A percentile compares a stretch with the other conserved stretches of the same genome.
These are phyloP conservation scores for Apodemia mormo DNA, from an alignment of 2,888 invertebrate species.

Conservation along the genomic window DNA sequence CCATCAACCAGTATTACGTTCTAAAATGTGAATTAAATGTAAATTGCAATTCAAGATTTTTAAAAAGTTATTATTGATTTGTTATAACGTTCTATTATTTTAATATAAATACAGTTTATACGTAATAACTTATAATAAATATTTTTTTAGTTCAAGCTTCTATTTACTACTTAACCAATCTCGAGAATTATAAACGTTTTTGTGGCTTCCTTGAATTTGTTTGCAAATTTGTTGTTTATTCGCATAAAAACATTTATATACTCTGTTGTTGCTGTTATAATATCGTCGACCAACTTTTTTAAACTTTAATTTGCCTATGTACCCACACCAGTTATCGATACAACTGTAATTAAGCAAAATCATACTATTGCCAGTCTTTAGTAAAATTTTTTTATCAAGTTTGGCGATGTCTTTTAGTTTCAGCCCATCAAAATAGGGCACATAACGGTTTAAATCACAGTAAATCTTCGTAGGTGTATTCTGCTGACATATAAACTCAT, in stretches of 20 bases:
- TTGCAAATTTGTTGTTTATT: conserved; percentile 69
- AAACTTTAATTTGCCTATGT: conserved; percentile 45
- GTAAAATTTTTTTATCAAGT: conserved; percentile 49
- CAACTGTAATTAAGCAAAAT: conserved; percentile 53
- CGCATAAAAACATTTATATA: conserved; percentile 63
- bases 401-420: conserved; percentile 49
- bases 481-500: conserved; percentile 70
- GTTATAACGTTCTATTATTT: too few species aligned
- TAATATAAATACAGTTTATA: neutral
- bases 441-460: conserved; percentile 60
- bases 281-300: conserved; percentile 45
- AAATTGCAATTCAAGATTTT: too few species aligned
- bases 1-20: too few species aligned
- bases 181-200: conserved; percentile 45
- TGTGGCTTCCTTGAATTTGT: conserved; percentile 39
- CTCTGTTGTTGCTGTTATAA: conserved; percentile 59
- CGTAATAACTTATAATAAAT: neutral
- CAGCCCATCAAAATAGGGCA: conserved; percentile 54
- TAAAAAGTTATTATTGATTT: too few species aligned
- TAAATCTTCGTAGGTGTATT: conserved; percentile 45
- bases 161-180: conserved; percentile 38
- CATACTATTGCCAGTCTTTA: conserved; percentile 52
- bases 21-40: too few species aligned
- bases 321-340: conserved; percentile 61
- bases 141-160: neutral